Percentiles rank a stretch among this genome's conserved stretches.
Evolutionary conservation across 2,113 vertebrate species (phyloP).

Genomic region (Porphyrio hochstetteri): DNA sequence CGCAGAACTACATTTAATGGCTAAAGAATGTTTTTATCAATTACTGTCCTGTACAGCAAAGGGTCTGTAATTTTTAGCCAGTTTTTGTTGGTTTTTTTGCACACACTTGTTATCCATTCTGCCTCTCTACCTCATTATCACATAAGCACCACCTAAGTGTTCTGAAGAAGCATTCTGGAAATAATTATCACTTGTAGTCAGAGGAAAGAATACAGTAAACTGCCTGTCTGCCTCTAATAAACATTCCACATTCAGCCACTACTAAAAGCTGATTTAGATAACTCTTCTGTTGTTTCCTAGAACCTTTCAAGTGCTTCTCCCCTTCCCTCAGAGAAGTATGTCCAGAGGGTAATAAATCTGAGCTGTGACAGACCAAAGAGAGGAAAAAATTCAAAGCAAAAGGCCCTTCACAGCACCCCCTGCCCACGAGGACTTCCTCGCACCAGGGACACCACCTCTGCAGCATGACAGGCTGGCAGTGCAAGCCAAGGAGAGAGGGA

Average conservation of each 20-base stretch:
- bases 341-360: constrained; percentile 35
- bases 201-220: background rate
- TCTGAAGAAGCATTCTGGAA: constrained; percentile 8
- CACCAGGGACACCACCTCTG: background rate
- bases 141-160: background rate
- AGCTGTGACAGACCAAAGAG: background rate
- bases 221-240: background rate
- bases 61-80: background rate
- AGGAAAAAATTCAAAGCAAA: constrained; percentile 21
- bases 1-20: background rate
- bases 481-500: background rate
- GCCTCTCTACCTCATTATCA: background rate
- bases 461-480: background rate
- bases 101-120: background rate
- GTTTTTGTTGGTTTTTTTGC: background rate
- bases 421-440: background rate
- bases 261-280: constrained; percentile 31
- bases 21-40: background rate
- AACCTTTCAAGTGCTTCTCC: constrained; percentile 3
- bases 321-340: background rate
- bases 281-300: background rate
- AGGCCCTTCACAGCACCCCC: background rate
- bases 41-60: background rate
- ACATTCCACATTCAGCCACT: background rate
- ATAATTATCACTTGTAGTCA: background rate